Percentiles rank a stretch among this genome's conserved stretches.
These are phyloP conservation scores for Microctonus aethiopoides DNA, from an alignment of 2,888 invertebrate genomes.

Conservation along the genomic window DNA sequence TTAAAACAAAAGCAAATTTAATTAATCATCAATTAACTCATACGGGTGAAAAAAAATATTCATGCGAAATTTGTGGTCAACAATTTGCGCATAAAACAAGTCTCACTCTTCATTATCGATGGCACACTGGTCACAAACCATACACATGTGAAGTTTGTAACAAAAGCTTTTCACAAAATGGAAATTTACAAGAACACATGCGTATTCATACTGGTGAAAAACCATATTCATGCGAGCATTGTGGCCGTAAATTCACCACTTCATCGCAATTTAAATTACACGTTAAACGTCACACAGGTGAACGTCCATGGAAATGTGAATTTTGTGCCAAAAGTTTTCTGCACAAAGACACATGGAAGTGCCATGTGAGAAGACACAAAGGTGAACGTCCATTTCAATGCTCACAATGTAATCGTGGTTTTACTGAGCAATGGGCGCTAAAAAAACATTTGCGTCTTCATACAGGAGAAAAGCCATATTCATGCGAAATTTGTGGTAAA, in stretches of 20 bases:
- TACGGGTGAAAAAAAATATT: constrained; percentile 77
- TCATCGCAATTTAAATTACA: constrained; percentile 79
- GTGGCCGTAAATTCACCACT: constrained; percentile 78
- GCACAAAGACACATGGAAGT: constrained; percentile 74
- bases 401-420: constrained; percentile 70
- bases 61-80: constrained; percentile 78
- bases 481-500: constrained; percentile 78
- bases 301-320: constrained; percentile 72
- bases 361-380: constrained; percentile 76
- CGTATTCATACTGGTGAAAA: constrained; percentile 84
- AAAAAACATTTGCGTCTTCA: constrained; percentile 75
- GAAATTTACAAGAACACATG: constrained; percentile 81
- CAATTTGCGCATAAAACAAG: constrained; percentile 83
- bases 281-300: constrained; percentile 72
- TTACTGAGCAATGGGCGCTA: constrained; percentile 75
- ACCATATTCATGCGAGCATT: constrained; percentile 78
- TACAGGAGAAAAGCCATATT: constrained; percentile 77
- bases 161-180: constrained; percentile 82
- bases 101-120: constrained; percentile 78
- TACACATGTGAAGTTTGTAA: constrained; percentile 76
- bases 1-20: constrained; percentile 80
- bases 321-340: constrained; percentile 72
- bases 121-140: constrained; percentile 79
- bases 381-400: constrained; percentile 77
- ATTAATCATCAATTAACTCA: constrained; percentile 80